Percentiles rank a stretch among this genome's conserved stretches.
Conservation (phyloP, 2,888 invertebrate genomes). For the Fragum sueziense region DNA sequence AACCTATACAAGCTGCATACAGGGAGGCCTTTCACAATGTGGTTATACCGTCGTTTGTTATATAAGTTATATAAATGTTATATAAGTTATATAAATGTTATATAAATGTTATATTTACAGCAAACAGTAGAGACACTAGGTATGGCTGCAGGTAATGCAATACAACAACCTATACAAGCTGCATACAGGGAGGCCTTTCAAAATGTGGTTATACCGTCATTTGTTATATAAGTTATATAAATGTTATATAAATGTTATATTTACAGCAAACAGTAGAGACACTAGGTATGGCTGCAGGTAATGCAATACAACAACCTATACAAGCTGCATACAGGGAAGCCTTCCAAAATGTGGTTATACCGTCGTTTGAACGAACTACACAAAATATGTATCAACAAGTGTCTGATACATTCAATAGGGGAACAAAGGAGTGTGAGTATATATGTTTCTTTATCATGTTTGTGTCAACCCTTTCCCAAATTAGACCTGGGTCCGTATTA, state of each 20-base stretch:
- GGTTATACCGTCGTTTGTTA: slow-evolving; percentile 91
- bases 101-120: too few relatives aligned
- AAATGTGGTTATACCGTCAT: slow-evolving; percentile 89
- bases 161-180: slow-evolving; percentile 85
- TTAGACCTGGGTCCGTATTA: too few relatives aligned
- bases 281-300: slow-evolving; percentile 85
- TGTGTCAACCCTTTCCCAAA: neutral
- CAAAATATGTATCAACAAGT: slow-evolving; percentile 94
- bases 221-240: too few relatives aligned
- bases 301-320: slow-evolving; percentile 84
- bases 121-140: slow-evolving; percentile 88
- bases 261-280: slow-evolving; percentile 89
- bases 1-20: slow-evolving; percentile 88
- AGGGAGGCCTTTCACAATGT: slow-evolving; percentile 89
- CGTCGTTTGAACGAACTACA: slow-evolving; percentile 93
- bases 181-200: slow-evolving; percentile 91
- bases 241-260: too few relatives aligned
- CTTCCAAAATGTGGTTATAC: slow-evolving; percentile 88
- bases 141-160: slow-evolving; percentile 84
- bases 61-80: too few relatives aligned
- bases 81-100: too few relatives aligned
- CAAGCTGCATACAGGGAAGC: slow-evolving; percentile 91
- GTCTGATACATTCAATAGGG: slow-evolving; percentile 92
- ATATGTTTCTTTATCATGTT: neutral
- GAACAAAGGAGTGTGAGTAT: slow-evolving; percentile 94